Conservation (phyloP, 2,888 invertebrate genomes). For the Cheilosia vulpina region DNA sequence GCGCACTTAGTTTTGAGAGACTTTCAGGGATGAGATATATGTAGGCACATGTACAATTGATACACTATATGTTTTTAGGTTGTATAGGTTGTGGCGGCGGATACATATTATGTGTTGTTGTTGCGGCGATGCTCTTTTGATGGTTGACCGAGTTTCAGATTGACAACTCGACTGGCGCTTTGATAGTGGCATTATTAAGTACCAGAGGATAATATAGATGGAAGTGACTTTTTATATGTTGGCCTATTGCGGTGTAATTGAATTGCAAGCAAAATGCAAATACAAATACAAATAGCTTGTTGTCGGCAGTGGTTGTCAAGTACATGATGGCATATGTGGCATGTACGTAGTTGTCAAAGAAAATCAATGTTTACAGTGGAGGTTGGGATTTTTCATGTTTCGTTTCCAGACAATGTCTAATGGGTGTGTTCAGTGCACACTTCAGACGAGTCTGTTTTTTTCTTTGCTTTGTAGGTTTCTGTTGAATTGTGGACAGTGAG, state of each 20-base stretch:
- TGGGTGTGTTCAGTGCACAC: too few relatives aligned
- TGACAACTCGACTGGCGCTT: conserved; percentile 67
- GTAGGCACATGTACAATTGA: neutral
- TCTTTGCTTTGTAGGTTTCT: too few relatives aligned
- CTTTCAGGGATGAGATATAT: conserved; percentile 33
- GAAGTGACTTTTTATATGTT: conserved; percentile 15
- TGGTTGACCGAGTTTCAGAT: conserved; percentile 64
- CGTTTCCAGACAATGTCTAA: neutral
- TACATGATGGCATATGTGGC: neutral
- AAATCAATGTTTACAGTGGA: neutral
- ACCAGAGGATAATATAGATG: conserved; percentile 18
- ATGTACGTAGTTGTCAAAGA: neutral
- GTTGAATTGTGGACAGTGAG: too few relatives aligned
- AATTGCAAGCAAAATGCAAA: neutral
- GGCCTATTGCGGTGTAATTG: conserved; percentile 39
- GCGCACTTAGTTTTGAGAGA: conserved; percentile 56
- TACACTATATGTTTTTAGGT: neutral
- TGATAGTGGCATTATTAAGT: conserved; percentile 58
- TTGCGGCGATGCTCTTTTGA: conserved; percentile 52
- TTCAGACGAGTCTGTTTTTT: too few relatives aligned
- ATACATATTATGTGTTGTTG: conserved; percentile 1
- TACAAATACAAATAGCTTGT: neutral
- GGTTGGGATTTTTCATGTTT: neutral
- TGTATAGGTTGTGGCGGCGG: neutral
- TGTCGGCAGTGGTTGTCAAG: neutral